Base-by-base conservation (phyloP, 2,888 invertebrate genomes). In the Bedellia somnulentella region DNA sequence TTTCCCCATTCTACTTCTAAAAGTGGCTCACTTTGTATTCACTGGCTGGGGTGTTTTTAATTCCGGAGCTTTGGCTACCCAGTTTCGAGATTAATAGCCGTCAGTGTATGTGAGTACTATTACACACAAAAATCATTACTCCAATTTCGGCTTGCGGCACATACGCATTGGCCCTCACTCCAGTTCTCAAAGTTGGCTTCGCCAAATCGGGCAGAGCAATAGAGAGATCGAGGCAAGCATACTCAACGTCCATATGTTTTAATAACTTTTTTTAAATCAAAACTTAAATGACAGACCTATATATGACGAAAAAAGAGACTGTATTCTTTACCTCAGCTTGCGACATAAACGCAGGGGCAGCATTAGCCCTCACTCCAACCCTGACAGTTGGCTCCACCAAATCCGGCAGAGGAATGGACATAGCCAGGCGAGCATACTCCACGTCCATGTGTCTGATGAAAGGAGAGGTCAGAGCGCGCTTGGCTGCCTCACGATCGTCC, bases 361-460 rank as follows among this genome's bases (percentile, higher is more conserved):
- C 87, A 53, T 87, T 86, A 51, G 83, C 82, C 39, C 82, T 57
- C 21, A 85, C 79, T 27, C 75, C 68, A 13, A 81, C 80, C 37
- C 79, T 81, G 2, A 82, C 81, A 1, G 79, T 76, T 0, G 57
- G 61, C 18, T 60, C 64, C 3, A 61, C 45, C 1, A 47, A 53
- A 34, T 63, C 58, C 0, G 71, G 71, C 35, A 71, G 41, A 0
- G 61, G 63, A 2, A 73, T 45, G 3, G 38, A 37, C 6, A 42
- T 37, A 0, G 71, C 67, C 16, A 73, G 43, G 38, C 88, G 80
- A 0, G 92, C 81, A 53, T 92, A 93, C 54, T 94, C 94, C 5
- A 93, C 87, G 57, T 94, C 94, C 93, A 94, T 92, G 54, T 89
- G 89, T 38, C 89, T 85, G 32, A 94, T 92, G 56, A 94, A 94